phyloP scores from a whole-genome alignment of 2,888 invertebrate genomes.

The Habroteleia sp. region DNA sequence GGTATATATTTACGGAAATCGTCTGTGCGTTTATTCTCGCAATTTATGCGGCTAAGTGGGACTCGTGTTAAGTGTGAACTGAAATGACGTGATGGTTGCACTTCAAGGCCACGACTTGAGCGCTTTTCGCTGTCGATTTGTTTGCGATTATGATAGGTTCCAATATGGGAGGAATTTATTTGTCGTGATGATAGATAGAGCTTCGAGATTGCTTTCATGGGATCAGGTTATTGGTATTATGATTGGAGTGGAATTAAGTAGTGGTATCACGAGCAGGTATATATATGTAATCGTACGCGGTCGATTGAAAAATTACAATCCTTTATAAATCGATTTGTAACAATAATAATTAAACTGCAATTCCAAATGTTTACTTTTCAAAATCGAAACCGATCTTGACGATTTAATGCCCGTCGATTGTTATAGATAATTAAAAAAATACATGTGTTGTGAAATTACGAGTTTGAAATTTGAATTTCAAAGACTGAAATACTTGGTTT shows the following conservation, averaged over 20 bases:
- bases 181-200: conserved; percentile 54
- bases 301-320: conserved; percentile 1
- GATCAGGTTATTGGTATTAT: conserved; percentile 31
- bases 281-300: background rate
- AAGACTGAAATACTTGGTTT: no score
- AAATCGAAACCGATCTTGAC: no score
- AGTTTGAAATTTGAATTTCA: no score
- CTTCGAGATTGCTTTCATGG: conserved; percentile 20
- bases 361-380: no score
- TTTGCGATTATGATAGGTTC: conserved; percentile 34
- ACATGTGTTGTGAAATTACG: background rate
- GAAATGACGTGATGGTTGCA: conserved; percentile 3
- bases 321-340: background rate
- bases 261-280: background rate
- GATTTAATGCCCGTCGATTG: no score
- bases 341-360: no score
- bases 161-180: conserved; percentile 47
- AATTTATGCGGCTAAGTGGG: no score
- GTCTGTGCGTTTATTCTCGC: no score
- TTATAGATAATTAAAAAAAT: no score
- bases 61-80: no score
- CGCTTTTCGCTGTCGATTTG: conserved; percentile 40
- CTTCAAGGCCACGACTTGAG: conserved; percentile 12
- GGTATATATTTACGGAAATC: no score
- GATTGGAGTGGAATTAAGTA: conserved; percentile 41